Evolutionary conservation across 2,797 vertebrate genomes (phyloP), one percentile per base, ranked within the genome.

Genomic region (Trematomus bernacchii): DNA sequence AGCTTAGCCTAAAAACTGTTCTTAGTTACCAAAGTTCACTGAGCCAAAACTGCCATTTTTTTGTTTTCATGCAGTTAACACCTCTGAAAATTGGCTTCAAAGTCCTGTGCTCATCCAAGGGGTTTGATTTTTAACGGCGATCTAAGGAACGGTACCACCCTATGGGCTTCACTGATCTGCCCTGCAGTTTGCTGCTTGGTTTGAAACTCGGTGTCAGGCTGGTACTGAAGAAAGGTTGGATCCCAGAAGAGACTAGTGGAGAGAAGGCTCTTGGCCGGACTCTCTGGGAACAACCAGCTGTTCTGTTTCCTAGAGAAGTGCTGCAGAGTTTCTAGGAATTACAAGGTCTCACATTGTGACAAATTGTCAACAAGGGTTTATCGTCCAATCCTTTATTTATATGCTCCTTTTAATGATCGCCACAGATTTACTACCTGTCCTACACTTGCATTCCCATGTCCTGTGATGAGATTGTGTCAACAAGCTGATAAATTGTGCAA

Each of bases 251-350:
- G 53, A 63, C 8, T 27, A 43, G 13, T 80, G 62, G 62, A 60
- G 46, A 59, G 57, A 80, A 65, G 43, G 21, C 61, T 76, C 10
- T 57, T 80, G 66, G 74, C 74, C 71, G 61, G 52, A 52, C 57
- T 46, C 13, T 55, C 13, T 57, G 75, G 47, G 11, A 78, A 59
- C 10, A 57, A 70, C 33, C 75, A 76, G 71, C 57, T 66, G 72
- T 14, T 66, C 27, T 51, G 33, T 64, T 85, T 87, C 79, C 70
- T 86, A 51, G 77, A 87, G 75, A 61, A 71, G 62, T 74, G 82
- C 83, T 77, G 75, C 66, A 60, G 59, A 80, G 73, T 83, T 84
- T 84, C 81, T 46, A 71, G 75, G 73, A 85, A 87, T 71, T 83
- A 84, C 73, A 77, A 78, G 33, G 73, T 75, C 76, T 64, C 43